Evolutionary conservation across 2,888 invertebrate species (phyloP).

Genomic region (Odontothrips loti): DNA sequence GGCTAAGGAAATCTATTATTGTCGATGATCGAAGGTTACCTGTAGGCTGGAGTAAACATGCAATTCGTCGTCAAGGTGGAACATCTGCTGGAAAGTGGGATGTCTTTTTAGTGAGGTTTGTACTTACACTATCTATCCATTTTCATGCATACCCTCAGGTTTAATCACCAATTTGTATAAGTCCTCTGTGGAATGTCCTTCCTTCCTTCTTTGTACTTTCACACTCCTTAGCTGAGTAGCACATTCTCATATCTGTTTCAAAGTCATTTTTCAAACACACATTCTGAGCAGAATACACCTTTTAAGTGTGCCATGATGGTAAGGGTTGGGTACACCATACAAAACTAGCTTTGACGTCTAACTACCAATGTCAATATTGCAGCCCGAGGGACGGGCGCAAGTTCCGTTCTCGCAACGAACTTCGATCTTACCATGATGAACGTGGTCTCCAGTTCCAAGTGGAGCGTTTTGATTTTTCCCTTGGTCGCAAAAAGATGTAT

Average conservation of each 20-base stretch:
- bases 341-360: slow-evolving; percentile 11
- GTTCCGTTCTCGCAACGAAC: slow-evolving; percentile 57
- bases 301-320: slow-evolving; percentile 27
- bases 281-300: slow-evolving; percentile 29
- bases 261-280: slow-evolving; percentile 32
- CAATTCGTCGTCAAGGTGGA: slow-evolving; percentile 63
- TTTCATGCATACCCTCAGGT: background rate
- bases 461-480: slow-evolving; percentile 56
- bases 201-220: background rate
- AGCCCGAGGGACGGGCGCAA: slow-evolving; percentile 56
- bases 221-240: slow-evolving; percentile 29
- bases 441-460: slow-evolving; percentile 51
- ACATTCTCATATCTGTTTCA: slow-evolving; percentile 34
- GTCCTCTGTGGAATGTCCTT: slow-evolving; percentile 12
- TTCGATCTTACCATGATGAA: slow-evolving; percentile 50
- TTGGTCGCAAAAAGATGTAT: slow-evolving; percentile 49
- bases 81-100: slow-evolving; percentile 78
- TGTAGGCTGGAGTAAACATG: slow-evolving; percentile 71
- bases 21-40: slow-evolving; percentile 72
- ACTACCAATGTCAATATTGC: slow-evolving; percentile 37
- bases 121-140: slow-evolving; percentile 31
- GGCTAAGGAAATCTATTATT: slow-evolving; percentile 52
- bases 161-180: too few species aligned
- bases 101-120: slow-evolving; percentile 65
- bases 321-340: slow-evolving; percentile 3